A percentile compares a stretch with the other conserved stretches of the same genome.
phyloP scores from a whole-genome alignment of 1,140 invertebrate species.

The Dolichoris vasculosae region DNA sequence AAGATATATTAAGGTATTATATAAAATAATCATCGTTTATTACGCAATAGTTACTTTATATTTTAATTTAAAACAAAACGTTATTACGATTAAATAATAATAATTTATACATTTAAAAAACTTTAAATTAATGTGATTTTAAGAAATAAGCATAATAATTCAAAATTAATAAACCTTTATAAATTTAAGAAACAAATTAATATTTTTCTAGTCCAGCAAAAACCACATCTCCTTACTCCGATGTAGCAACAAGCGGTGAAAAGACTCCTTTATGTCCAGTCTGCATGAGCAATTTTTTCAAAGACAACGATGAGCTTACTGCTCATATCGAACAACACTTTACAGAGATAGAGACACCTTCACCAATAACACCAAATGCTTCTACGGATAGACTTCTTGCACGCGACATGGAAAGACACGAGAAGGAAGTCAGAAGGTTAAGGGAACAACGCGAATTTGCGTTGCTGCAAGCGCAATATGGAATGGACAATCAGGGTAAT shows the following conservation, averaged over 20 bases:
- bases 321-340: slow-evolving; percentile 84
- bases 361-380: slow-evolving; percentile 74
- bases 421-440: slow-evolving; percentile 82
- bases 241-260: slow-evolving; percentile 63
- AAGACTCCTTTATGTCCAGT: slow-evolving; percentile 75
- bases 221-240: slow-evolving; percentile 62
- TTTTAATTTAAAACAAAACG: not conserved
- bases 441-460: slow-evolving; percentile 88
- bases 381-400: slow-evolving; percentile 77
- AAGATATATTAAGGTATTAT: slow-evolving; percentile 79
- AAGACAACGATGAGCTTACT: slow-evolving; percentile 75
- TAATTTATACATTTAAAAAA: not conserved
- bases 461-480: slow-evolving; percentile 87
- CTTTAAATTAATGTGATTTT: too few species aligned
- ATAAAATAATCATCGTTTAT: slow-evolving; percentile 60
- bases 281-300: slow-evolving; percentile 74
- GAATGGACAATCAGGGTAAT: slow-evolving; percentile 90
- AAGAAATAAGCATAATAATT: too few species aligned
- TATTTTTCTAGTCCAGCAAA: slow-evolving; percentile 66
- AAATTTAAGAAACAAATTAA: not conserved
- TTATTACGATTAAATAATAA: not conserved
- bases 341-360: slow-evolving; percentile 69
- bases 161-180: not conserved
- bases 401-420: slow-evolving; percentile 78
- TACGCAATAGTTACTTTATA: not conserved